These are phyloP conservation scores for Lasioglossum vierecki DNA, from an alignment of 2,888 invertebrate genomes.

Conservation along the genomic window DNA sequence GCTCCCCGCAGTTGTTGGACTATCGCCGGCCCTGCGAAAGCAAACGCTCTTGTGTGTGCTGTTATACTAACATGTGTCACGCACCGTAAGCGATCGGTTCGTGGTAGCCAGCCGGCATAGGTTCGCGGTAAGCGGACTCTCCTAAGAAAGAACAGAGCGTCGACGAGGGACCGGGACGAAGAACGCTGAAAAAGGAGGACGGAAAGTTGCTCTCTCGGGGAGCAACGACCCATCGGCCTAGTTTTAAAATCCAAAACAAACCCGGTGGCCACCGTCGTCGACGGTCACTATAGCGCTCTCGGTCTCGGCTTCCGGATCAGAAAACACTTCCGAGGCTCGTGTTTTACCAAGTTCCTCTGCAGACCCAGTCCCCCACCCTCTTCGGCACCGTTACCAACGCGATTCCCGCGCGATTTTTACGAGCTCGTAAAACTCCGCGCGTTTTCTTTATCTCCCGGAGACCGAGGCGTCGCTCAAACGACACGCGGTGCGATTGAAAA, in stretches of 20 bases:
- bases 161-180: conserved; percentile 10
- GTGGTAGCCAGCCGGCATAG: conserved; percentile 58
- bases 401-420: conserved; percentile 64
- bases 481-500: conserved; percentile 64
- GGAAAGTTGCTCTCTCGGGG: conserved; percentile 51
- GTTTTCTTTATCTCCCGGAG: conserved; percentile 76
- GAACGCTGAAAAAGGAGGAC: conserved; percentile 9
- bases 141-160: conserved; percentile 23
- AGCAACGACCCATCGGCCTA: conserved; percentile 79
- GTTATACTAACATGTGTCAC: conserved; percentile 45
- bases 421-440: conserved; percentile 73
- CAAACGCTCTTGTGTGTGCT: conserved; percentile 11
- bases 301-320: conserved; percentile 7
- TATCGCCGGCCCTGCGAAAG: conserved; percentile 29
- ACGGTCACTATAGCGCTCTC: background rate
- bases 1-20: conserved; percentile 7
- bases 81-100: conserved; percentile 56
- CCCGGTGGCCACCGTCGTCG: conserved; percentile 46
- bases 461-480: conserved; percentile 58
- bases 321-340: conserved; percentile 23
- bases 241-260: conserved; percentile 82
- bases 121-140: conserved; percentile 58
- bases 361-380: background rate
- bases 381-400: conserved; percentile 3
- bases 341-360: conserved; percentile 15